Evolutionary conservation across 2,888 invertebrate species (phyloP).

Genomic region (Trichacis sp.): DNA sequence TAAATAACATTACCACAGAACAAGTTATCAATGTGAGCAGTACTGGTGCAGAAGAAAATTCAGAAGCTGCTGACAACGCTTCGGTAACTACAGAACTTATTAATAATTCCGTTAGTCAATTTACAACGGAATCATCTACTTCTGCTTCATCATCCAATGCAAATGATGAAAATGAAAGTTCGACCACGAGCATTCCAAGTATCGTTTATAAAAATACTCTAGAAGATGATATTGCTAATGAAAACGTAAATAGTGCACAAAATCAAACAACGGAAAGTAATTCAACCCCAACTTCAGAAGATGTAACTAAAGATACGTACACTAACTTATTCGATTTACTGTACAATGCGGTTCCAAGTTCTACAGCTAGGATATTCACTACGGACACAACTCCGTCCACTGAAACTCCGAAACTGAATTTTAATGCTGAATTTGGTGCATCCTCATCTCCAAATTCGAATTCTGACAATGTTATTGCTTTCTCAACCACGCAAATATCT

Average conservation of each 20-base stretch:
- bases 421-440: not conserved
- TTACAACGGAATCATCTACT: too few species aligned
- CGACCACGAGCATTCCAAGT: too few species aligned
- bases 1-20: not conserved
- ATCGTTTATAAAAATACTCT: too few species aligned
- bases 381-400: constrained; percentile 6
- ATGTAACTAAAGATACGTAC: not conserved
- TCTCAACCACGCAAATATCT: constrained; percentile 6
- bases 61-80: not conserved
- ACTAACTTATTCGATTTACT: not conserved
- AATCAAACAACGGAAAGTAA: not conserved
- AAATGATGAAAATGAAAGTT: too few species aligned
- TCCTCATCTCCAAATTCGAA: constrained; percentile 6
- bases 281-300: not conserved
- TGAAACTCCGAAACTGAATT: not conserved
- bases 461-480: too few species aligned
- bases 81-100: not conserved
- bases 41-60: not conserved
- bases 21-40: not conserved
- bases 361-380: constrained; percentile 1
- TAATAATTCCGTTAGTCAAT: not conserved
- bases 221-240: too few species aligned
- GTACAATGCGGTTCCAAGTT: not conserved
- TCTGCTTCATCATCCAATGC: too few species aligned
- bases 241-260: too few species aligned